Evolutionary conservation across 2,888 invertebrate species (phyloP).

Genomic region (Calameuta idolon): DNA sequence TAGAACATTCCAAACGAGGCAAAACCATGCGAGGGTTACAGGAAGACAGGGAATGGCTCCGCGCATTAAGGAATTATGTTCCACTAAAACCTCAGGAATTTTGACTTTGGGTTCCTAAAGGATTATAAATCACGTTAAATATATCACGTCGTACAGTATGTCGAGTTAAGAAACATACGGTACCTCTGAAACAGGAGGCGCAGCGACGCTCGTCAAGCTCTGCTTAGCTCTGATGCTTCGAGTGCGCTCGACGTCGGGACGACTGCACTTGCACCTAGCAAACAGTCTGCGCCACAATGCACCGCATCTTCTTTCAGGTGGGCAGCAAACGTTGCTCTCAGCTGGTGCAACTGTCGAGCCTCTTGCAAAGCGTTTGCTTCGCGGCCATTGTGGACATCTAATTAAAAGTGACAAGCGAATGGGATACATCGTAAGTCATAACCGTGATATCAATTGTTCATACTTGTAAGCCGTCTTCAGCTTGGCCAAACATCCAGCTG

Average conservation of each 20-base stretch:
- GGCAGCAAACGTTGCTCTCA: constrained; percentile 52
- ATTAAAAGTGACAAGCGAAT: background rate
- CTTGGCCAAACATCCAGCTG: constrained; percentile 43
- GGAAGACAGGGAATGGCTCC: constrained; percentile 94
- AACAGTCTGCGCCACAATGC: constrained; percentile 53
- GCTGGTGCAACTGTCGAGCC: constrained; percentile 53
- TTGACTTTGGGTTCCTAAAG: constrained; percentile 80
- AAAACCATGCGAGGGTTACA: constrained; percentile 86
- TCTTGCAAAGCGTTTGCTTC: constrained; percentile 10
- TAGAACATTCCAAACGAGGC: constrained; percentile 84
- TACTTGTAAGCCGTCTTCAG: constrained; percentile 59
- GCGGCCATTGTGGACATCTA: background rate
- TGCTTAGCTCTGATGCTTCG: constrained; percentile 62
- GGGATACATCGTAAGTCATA: background rate
- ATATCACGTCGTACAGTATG: background rate
- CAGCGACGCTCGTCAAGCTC: constrained; percentile 62
- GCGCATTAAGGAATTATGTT: constrained; percentile 88
- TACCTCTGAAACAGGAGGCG: constrained; percentile 65
- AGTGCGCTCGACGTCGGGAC: constrained; percentile 42
- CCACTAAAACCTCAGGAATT: constrained; percentile 81
- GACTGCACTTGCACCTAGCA: constrained; percentile 41
- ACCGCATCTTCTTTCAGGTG: constrained; percentile 56
- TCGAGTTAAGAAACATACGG: background rate
- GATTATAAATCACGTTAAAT: background rate
- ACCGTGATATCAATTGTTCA: background rate